Evolutionary conservation across 2,888 invertebrate species (phyloP).

Genomic region (Orthosia gothica): DNA sequence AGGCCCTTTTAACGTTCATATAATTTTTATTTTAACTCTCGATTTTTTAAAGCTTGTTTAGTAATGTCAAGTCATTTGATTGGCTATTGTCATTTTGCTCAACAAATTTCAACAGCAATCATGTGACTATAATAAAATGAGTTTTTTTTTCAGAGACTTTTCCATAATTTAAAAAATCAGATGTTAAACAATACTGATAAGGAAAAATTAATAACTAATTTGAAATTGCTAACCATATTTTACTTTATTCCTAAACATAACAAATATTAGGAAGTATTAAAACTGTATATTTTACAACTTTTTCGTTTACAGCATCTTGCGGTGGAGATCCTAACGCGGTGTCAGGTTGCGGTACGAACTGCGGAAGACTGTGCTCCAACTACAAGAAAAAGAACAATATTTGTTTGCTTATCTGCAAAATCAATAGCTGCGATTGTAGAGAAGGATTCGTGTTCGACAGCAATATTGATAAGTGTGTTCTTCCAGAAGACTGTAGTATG

Average conservation of each 20-base stretch:
- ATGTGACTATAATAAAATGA: neutral
- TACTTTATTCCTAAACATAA: no score
- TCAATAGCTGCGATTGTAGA: constrained; percentile 62
- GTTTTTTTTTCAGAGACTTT: neutral
- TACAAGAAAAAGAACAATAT: constrained; percentile 31
- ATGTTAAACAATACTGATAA: no score
- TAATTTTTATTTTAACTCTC: neutral
- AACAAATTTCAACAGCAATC: neutral
- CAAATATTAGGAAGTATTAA: neutral
- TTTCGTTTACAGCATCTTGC: constrained; percentile 65
- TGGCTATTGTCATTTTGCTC: neutral
- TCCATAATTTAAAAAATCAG: neutral
- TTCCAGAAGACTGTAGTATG: constrained; percentile 52
- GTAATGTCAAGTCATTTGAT: neutral
- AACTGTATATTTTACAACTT: neutral
- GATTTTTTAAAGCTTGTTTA: neutral
- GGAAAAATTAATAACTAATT: neutral
- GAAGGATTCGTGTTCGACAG: constrained; percentile 57
- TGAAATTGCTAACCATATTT: neutral
- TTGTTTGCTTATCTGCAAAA: constrained; percentile 41
- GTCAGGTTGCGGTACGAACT: constrained; percentile 71
- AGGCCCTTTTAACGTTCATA: neutral
- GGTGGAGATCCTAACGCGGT: constrained; percentile 67
- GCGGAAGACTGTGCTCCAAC: constrained; percentile 67
- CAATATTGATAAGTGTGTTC: constrained; percentile 53